These are phyloP conservation scores for Standfussiana lucernea DNA, from an alignment of 2,888 invertebrate species.

Conservation along the genomic window DNA sequence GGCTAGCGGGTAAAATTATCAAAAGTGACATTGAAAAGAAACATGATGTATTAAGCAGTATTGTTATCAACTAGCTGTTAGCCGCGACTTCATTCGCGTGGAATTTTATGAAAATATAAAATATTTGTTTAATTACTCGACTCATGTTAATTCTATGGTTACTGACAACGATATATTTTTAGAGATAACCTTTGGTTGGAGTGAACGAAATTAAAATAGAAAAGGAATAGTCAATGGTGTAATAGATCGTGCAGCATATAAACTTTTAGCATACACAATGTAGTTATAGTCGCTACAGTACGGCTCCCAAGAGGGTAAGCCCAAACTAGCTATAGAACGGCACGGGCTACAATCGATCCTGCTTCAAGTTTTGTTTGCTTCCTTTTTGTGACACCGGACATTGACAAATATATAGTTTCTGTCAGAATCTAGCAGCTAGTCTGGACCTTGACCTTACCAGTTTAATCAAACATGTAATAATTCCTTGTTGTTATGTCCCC, in stretches of 20 bases:
- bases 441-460: neutral
- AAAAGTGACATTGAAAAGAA: neutral
- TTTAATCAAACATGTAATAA: neutral
- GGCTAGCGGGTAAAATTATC: neutral
- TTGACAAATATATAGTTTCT: neutral
- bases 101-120: too few relatives aligned
- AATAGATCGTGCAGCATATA: neutral
- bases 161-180: too few relatives aligned
- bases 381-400: neutral
- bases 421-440: neutral
- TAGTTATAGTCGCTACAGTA: neutral
- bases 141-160: too few relatives aligned
- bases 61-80: too few relatives aligned
- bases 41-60: neutral
- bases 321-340: neutral
- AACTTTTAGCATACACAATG: conserved; percentile 5
- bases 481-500: neutral
- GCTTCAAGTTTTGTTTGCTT: neutral
- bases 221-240: too few relatives aligned
- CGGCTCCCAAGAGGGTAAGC: neutral
- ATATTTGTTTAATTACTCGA: too few relatives aligned
- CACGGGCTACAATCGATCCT: neutral
- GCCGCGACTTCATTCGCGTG: too few relatives aligned
- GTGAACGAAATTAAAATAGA: too few relatives aligned
- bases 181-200: too few relatives aligned